These are phyloP conservation scores for Chaenocephalus aceratus DNA, from an alignment of 2,113 vertebrate species.

Conservation along the genomic window DNA sequence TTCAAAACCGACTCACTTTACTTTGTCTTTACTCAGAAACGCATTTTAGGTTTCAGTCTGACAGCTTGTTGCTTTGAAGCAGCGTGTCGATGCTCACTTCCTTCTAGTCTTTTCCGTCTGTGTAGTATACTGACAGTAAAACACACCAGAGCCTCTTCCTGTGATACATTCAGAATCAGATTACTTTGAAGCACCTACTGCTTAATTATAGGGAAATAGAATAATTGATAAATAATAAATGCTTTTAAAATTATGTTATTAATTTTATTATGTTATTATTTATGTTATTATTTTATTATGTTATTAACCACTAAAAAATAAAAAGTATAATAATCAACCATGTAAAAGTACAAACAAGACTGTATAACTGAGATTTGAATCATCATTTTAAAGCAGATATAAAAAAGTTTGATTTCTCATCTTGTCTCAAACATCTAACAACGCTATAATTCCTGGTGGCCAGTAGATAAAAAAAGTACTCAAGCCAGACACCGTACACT, in stretches of 20 bases:
- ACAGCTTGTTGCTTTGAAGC: too few species aligned
- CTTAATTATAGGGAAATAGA: not conserved
- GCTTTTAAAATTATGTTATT: not conserved
- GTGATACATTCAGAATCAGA: too few species aligned
- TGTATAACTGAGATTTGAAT: not conserved
- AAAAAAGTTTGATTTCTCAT: not conserved
- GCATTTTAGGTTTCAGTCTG: not conserved
- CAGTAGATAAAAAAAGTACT: conserved; percentile 7
- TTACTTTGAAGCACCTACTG: too few species aligned
- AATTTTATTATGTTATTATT: too few species aligned
- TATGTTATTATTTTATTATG: too few species aligned
- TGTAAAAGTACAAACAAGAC: too few species aligned
- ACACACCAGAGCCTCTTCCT: too few species aligned
- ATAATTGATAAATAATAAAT: not conserved
- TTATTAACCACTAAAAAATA: too few species aligned
- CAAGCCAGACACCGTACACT: conserved; percentile 20
- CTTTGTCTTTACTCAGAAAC: not conserved
- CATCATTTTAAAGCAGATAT: not conserved
- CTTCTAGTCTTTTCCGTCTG: not conserved
- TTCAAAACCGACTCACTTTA: not conserved
- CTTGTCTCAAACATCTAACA: not conserved
- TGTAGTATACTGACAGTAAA: too few species aligned
- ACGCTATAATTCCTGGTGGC: not conserved
- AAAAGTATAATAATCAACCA: too few species aligned
- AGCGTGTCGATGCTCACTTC: not conserved